phyloP scores from a whole-genome alignment of 2,888 invertebrate genomes.

The Stenoptilia bipunctidactyla region DNA sequence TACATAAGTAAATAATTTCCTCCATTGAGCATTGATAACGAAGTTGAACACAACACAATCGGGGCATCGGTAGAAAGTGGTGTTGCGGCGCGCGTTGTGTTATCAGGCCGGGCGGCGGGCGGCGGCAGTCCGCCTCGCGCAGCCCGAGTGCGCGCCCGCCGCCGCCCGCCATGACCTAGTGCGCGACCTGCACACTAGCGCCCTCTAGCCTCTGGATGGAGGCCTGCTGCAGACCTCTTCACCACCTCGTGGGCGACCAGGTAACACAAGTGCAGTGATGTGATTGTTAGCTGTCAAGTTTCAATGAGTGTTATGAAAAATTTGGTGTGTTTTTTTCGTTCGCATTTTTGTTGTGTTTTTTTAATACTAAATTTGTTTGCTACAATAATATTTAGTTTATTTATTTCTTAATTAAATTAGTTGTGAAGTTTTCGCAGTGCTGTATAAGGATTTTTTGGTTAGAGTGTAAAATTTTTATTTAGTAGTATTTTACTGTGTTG shows the following conservation, averaged over 20 bases:
- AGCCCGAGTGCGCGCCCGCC: slow-evolving; percentile 28
- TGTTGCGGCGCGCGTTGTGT: not conserved
- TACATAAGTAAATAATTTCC: too few species aligned
- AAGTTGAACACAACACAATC: too few species aligned
- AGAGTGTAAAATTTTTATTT: too few species aligned
- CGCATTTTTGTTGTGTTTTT: not conserved
- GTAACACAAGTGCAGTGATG: slow-evolving; percentile 26
- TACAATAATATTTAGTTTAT: not conserved
- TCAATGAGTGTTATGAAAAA: too few species aligned
- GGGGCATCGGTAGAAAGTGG: not conserved
- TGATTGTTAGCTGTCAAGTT: too few species aligned
- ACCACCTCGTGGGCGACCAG: slow-evolving; percentile 67
- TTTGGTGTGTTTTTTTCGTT: not conserved
- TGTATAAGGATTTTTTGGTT: too few species aligned
- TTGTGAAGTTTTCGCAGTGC: too few species aligned
- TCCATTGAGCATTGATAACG: too few species aligned
- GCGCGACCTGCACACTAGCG: too few species aligned
- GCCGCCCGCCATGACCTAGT: slow-evolving; percentile 46
- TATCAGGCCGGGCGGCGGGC: slow-evolving; percentile 10
- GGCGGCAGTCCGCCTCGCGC: slow-evolving; percentile 21
- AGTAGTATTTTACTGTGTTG: too few species aligned
- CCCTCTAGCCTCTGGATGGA: slow-evolving; percentile 32
- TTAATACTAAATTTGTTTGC: too few species aligned
- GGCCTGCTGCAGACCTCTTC: slow-evolving; percentile 60
- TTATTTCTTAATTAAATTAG: too few species aligned